Base-by-base conservation (phyloP, 2,797 vertebrate genomes). In the Lagorchestes hirsutus region DNA sequence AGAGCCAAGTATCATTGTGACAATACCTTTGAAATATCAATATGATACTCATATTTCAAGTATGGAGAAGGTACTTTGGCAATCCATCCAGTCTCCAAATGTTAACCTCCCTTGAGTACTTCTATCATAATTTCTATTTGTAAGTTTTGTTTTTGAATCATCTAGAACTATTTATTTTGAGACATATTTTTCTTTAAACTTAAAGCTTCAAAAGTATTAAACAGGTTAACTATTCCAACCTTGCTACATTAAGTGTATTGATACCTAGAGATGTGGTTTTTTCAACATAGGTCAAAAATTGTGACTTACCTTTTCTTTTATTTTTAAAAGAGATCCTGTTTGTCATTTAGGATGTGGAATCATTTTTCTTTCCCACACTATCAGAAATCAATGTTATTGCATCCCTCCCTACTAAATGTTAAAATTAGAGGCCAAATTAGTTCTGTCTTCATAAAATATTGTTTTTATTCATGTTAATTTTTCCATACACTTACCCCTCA, bases 131-230 rank as follows among this genome's bases (percentile, higher is more conserved):
- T 8, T 9, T 93, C 1, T 54, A 1, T 93, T 1, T 92, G 58
- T n/a, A 52, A 52, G 8, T 96, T 82, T 92, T 95, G 67, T n/a
- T 93, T 93, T 94, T 95, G 90, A 96, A 56, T 94, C 58, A 67
- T 91, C 54, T 62, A 28, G 40, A 94, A 92, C 10, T 93, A 93
- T 95, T 57, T 90, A 90, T 93, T 31, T 18, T 95, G 94, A 93
- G 92, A 97, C 87, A 50, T 93, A 16, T 91, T 90, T 54, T 31
- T 29, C 31, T 55, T 96, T 57, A 93, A n/a, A 90, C 11, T 93
- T 92, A 93, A 55, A 28, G 74, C 92, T 67, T 87, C 62, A 92
- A 46, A 93, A 92, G 50, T 93, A 93, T 50, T 67, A 90, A 57
- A 91, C 58, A 58, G 87, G 27, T 56, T 96, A 40, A 54, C 91